Evolutionary conservation across 2,113 vertebrate species (phyloP).

Genomic region (Rhizomys pruinosus): DNA sequence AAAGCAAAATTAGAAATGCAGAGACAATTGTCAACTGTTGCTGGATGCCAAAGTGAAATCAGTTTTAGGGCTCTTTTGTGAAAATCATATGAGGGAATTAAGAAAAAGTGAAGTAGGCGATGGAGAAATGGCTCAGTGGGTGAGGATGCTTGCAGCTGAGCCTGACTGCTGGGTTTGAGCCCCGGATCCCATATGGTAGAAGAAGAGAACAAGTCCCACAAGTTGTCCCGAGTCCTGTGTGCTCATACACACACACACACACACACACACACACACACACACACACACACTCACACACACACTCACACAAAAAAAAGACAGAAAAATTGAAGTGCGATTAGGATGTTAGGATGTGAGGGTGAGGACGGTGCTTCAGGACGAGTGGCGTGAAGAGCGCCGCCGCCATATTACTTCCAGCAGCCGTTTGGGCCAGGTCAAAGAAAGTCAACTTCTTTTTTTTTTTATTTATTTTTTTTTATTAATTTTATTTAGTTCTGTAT

Average conservation of each 20-base stretch:
- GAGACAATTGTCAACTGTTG: constrained; percentile 56
- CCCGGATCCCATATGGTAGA: fast-evolving
- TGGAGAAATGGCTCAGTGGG: neutral
- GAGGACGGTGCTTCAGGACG: neutral
- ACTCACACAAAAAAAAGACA: no score
- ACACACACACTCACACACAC: no score
- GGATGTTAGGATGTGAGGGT: neutral
- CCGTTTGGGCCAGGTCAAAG: neutral
- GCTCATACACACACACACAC: no score
- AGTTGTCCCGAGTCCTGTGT: neutral
- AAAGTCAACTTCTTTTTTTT: no score
- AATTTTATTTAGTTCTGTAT: no score
- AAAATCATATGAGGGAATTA: constrained; percentile 12
- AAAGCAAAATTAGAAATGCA: constrained; percentile 58
- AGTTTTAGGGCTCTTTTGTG: constrained; percentile 1
- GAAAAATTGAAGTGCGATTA: neutral
- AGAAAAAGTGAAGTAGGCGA: neutral
- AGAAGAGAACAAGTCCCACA: no score
- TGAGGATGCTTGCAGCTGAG: neutral
- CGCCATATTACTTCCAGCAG: neutral
- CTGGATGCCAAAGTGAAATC: constrained; percentile 44
- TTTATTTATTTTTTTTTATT: no score
- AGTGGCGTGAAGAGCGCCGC: neutral
- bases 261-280: no score
- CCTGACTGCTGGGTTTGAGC: neutral